Evolutionary conservation across 2,113 vertebrate genomes (phyloP), one percentile per base, ranked within the genome.

Genomic region (Pteruthius melanotis): DNA sequence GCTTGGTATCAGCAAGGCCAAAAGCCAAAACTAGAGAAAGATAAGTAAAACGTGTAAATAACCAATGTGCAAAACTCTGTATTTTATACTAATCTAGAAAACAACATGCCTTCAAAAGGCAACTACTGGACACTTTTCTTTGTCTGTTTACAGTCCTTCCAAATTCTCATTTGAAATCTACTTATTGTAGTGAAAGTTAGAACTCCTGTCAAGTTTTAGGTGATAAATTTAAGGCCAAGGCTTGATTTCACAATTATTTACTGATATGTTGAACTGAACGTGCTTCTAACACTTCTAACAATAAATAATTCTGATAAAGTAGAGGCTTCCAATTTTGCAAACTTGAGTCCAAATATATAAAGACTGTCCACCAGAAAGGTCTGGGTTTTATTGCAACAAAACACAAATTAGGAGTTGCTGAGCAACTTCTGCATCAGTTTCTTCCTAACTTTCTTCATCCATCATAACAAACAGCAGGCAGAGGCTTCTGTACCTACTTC

Each of bases 1-100:
- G 98, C 92, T 98, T 99, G 60, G 99, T 99, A 96, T 99, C 99
- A 72, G 98, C 98, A 39, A 99, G 98, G 86, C 99, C 98, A 97
- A 99, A 99, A 60, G 99, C 99, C 97, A 99, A 96, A 94, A 99
- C 99, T 99, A 95, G 53, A 95, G 82, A 39, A 92, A 68, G 21
- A 85, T 30, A 45, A 83, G 15, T 71, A 90, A 81, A 92, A 89
- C 6, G 15, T 27, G 60, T 64, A 76, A 86, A 83, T 4, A 71
- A 87, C 13, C 47, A 88, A 35, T 4, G 15, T 19, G 23, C 15
- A 83, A 87, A 90, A 80, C 14, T 15, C 40, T 33, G 9, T 24
- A 33, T 44, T 35, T 75, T 12, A 59, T 6, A 60, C 15, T 37
- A 14, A 83, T 37, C 18, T 45, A 59, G 18, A 56, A 88, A 83